These are phyloP conservation scores for Tupaia chinensis DNA, from an alignment of 2,113 vertebrate species.

Conservation along the genomic window DNA sequence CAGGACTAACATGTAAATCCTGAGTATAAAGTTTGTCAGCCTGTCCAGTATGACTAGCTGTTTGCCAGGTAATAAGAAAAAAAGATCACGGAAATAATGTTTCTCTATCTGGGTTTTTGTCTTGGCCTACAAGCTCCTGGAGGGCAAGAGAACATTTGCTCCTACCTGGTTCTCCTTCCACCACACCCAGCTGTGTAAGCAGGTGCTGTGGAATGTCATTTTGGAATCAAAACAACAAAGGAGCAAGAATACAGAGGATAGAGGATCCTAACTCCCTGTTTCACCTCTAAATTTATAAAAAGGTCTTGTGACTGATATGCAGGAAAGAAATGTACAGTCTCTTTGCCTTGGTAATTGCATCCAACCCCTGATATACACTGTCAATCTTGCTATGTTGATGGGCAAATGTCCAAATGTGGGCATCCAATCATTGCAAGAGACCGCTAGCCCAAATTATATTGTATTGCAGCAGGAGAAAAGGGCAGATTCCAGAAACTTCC, in stretches of 20 bases:
- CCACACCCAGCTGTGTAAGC: not conserved
- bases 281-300: constrained; percentile 10
- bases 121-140: not conserved
- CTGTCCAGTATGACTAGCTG: not conserved
- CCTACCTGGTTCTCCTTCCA: not conserved
- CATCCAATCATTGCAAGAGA: not conserved
- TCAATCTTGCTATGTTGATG: not conserved
- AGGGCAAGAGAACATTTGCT: not conserved
- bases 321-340: not conserved
- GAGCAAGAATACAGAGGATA: not conserved
- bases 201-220: not conserved
- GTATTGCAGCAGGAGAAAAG: not conserved
- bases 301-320: not conserved
- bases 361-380: not conserved
- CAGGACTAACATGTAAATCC: not conserved
- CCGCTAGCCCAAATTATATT: not conserved
- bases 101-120: not conserved
- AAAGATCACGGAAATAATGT: not conserved
- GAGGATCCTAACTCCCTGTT: not conserved
- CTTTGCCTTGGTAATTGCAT: not conserved
- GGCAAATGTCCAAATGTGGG: not conserved
- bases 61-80: not conserved
- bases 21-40: not conserved
- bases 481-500: not conserved
- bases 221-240: constrained; percentile 8